phyloP scores from a whole-genome alignment of 1,140 invertebrate genomes.

The Eufriesea mexicana region DNA sequence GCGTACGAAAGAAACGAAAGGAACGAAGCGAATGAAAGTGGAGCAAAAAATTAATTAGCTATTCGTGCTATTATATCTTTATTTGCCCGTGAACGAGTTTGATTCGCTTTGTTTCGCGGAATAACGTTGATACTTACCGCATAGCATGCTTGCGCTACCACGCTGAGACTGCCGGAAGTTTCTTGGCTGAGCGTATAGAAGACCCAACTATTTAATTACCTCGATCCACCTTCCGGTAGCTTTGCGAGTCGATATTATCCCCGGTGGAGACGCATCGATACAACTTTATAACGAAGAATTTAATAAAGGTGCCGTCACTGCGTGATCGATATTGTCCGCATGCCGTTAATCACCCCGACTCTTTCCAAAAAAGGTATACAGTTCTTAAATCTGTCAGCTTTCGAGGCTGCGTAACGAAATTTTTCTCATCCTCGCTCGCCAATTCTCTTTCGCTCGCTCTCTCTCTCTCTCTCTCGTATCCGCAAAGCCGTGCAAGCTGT shows the following conservation, averaged over 20 bases:
- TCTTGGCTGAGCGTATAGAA: not conserved
- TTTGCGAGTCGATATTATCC: not conserved
- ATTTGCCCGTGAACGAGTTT: not conserved
- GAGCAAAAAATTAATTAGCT: not conserved
- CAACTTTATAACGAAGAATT: slow-evolving; percentile 26
- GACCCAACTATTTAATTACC: slow-evolving; percentile 32
- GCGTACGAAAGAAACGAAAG: not conserved
- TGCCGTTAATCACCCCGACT: slow-evolving; percentile 17
- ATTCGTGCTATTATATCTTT: not conserved
- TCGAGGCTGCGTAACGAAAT: not conserved
- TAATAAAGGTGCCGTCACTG: slow-evolving; percentile 18
- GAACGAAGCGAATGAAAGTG: not conserved
- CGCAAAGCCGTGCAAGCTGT: too few relatives aligned
- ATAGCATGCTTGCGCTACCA: too few relatives aligned
- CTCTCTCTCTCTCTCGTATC: too few relatives aligned
- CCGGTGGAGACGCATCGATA: not conserved
- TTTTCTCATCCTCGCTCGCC: not conserved
- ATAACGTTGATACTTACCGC: not conserved
- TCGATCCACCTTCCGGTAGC: not conserved
- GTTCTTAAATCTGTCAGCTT: not conserved
- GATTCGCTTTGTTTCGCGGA: not conserved
- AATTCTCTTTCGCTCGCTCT: too few relatives aligned
- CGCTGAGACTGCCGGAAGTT: not conserved
- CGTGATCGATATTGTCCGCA: slow-evolving; percentile 23
- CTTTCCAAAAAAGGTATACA: slow-evolving; percentile 1